Base-by-base conservation (phyloP, 2,113 vertebrate genomes). In the Aix galericulata region DNA sequence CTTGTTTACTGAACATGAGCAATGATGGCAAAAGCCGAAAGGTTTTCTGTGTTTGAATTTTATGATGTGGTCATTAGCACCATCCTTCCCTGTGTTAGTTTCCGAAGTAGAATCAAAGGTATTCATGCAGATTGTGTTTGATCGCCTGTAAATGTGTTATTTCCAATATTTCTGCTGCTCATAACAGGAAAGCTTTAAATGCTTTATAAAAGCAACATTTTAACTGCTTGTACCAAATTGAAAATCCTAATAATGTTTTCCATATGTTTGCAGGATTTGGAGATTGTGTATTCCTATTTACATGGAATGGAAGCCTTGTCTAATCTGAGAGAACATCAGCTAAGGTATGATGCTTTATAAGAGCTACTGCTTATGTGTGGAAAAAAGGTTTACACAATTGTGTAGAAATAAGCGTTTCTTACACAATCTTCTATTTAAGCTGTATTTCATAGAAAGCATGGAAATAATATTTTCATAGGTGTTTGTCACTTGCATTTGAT, bases 251-350 rank as follows among this genome's bases (percentile, higher is more conserved):
- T 92, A 66, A 26, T 26, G 15, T 94, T 87, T 97, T 72, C 23
- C 68, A 84, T 94, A 59, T 86, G 48, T 97, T 96, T 95, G 48
- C 97, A 99, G 99, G 99, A 99, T 96, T 97, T 99, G 98, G 99
- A 99, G 97, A 99, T 99, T 23, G 99, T 99, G 23, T 99, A 99
- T 97, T 99, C 99, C 0, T 99, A 99, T 95, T 98, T 99, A 75
- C 99, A 99, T 58, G 99, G 99, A 34, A 99, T 99, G 99, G 99
- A 99, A 97, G 99, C 99, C 36, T 97, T 99, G 91, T 99, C 99
- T 77, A 99, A 99, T 97, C 98, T 99, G 84, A 97, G 99, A 66
- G 99, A 99, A 67, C 99, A 99, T 96, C 99, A 99, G 94, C 98
- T 99, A 83, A 99, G 99, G 99, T 99, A 96, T 96, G 97, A 53